Percentiles rank a stretch among this genome's conserved stretches.
Evolutionary conservation across 2,888 invertebrate genomes (phyloP).

Genomic region (Tetragonisca angustula): DNA sequence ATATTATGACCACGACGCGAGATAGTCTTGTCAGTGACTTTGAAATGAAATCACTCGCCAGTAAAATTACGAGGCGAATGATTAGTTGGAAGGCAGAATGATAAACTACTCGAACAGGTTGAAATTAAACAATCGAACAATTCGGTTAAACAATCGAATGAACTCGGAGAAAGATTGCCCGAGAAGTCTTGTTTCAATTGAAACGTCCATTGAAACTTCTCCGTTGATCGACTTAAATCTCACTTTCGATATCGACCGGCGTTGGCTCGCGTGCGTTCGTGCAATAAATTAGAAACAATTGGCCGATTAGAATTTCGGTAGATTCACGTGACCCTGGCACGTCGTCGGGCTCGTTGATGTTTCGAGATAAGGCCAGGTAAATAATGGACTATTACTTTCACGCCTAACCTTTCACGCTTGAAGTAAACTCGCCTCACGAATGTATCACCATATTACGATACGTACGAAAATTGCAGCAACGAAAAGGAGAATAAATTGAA

Average conservation of each 20-base stretch:
- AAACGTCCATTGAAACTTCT: not conserved
- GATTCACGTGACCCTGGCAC: constrained; percentile 17
- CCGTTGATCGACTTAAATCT: not conserved
- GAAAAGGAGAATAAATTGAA: too few species aligned
- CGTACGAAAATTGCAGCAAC: too few species aligned
- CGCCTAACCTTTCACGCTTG: not conserved
- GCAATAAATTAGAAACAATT: constrained; percentile 16
- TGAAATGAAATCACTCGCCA: too few species aligned
- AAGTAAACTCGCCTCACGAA: not conserved
- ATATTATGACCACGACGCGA: too few species aligned
- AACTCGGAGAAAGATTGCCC: too few species aligned
- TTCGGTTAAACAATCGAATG: too few species aligned
- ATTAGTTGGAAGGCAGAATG: too few species aligned
- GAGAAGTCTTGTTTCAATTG: not conserved
- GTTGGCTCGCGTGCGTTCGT: not conserved
- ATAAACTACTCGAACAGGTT: too few species aligned
- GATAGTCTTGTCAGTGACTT: too few species aligned
- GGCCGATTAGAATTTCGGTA: constrained; percentile 1
- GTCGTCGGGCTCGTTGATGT: constrained; percentile 10
- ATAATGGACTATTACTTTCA: constrained; percentile 39
- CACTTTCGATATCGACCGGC: not conserved
- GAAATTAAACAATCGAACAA: too few species aligned
- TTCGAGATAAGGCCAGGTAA: constrained; percentile 1
- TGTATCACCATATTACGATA: too few species aligned
- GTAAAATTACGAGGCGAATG: too few species aligned